These are phyloP conservation scores for Thunnus thynnus DNA, from an alignment of 2,113 vertebrate species.

Conservation along the genomic window DNA sequence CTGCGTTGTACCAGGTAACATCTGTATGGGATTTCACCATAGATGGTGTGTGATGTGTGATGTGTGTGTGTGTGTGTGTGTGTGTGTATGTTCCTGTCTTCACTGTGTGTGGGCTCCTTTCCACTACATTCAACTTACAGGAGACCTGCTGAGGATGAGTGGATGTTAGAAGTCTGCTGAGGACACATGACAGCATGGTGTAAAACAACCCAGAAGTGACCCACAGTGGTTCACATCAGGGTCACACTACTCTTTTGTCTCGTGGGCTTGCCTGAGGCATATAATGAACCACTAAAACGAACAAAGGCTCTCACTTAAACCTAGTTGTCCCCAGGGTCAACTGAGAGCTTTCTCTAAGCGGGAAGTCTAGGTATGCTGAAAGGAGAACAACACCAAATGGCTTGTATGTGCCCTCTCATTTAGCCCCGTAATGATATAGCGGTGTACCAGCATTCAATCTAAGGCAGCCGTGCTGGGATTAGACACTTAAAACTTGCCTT, in stretches of 20 bases:
- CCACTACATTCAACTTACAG: conserved; percentile 30
- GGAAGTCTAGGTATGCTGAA: conserved; percentile 57
- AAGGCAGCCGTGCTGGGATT: conserved; percentile 37
- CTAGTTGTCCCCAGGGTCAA: conserved; percentile 45
- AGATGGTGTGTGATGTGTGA: background rate
- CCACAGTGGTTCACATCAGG: conserved; percentile 64
- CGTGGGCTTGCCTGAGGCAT: conserved; percentile 25
- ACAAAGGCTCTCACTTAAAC: conserved; percentile 72
- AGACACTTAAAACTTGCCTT: conserved; percentile 43
- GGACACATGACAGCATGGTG: conserved; percentile 47
- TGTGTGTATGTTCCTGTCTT: background rate
- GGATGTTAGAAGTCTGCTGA: conserved; percentile 45
- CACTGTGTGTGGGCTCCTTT: conserved; percentile 55
- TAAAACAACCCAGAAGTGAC: conserved; percentile 59
- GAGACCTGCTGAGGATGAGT: conserved; percentile 44
- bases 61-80: conserved; percentile 1
- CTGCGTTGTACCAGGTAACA: conserved; percentile 40
- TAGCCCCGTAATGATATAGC: conserved; percentile 67
- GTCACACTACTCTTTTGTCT: conserved; percentile 68
- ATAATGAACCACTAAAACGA: conserved; percentile 62
- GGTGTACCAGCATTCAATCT: conserved; percentile 29
- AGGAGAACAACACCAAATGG: conserved; percentile 55
- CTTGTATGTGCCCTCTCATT: conserved; percentile 62
- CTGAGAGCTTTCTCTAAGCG: conserved; percentile 60
- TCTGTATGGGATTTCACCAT: conserved; percentile 40